Evolutionary conservation across 2,113 vertebrate species (phyloP), one percentile per base, ranked within the genome.

Genomic region (Egretta garzetta): DNA sequence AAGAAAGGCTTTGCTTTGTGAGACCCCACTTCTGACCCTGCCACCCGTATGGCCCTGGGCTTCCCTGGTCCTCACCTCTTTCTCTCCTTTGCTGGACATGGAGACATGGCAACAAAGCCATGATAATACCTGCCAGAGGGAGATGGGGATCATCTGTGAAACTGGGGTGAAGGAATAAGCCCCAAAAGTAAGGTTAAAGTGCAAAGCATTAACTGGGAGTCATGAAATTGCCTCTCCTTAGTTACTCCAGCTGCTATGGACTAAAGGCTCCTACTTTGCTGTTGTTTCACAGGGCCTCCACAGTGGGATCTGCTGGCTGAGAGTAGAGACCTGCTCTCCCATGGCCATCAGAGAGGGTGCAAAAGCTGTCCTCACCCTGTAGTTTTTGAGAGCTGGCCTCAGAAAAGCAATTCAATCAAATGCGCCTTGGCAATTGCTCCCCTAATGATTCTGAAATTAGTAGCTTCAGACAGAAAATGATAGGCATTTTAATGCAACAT

Each of bases 391-490:
- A 91, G 62, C n/a, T 85, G 77, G 53, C 49, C 55, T 80, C 89
- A 37, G 53, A 86, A 83, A 96, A 86, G 6, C 59, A 63, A 22
- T 60, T 73, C 91, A 80, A 58, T 41, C 45, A 67, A 92, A 75
- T 71, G 81, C 96, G 93, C 45, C 83, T 94, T 56, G 7, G 68
- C 67, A 92, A 83, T 71, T 60, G 28, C 83, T 96, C n/a, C 10
- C 59, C 32, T 88, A 96, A 97, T 93, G 81, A 85, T 90, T 94
- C 94, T 91, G 93, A 95, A 97, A 97, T 97, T 80, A 96, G 94
- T 70, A 88, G 95, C 92, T 96, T 73, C 58, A 22, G 81, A 77
- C 49, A 96, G 96, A 95, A 97, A 93, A 97, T 81, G 74, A 95
- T 63, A 87, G 86, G 56, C 55, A 68, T 97, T 97, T 97, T 74